Evolutionary conservation across 2,888 invertebrate species (phyloP).

Genomic region (Drosophila neotestacea): DNA sequence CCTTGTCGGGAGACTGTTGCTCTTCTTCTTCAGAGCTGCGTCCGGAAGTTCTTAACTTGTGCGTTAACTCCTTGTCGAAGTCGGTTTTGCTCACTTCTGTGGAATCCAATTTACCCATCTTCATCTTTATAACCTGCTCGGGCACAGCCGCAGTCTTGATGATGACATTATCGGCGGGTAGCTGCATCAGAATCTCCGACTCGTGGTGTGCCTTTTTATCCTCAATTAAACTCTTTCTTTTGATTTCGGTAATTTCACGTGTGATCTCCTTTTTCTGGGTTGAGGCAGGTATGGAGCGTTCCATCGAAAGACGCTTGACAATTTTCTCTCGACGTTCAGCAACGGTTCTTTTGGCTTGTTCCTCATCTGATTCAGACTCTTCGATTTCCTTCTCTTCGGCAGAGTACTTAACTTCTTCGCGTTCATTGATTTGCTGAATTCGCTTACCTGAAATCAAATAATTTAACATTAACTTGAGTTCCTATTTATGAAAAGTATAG

Average conservation of each 20-base stretch:
- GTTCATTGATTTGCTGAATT: constrained; percentile 85
- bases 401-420: constrained; percentile 91
- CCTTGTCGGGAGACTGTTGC: constrained; percentile 63
- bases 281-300: constrained; percentile 89
- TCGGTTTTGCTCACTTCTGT: constrained; percentile 84
- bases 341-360: constrained; percentile 89
- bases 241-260: constrained; percentile 90
- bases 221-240: constrained; percentile 87
- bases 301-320: constrained; percentile 90
- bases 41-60: constrained; percentile 84
- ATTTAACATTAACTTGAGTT: neutral
- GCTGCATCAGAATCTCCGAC: constrained; percentile 85
- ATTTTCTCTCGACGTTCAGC: constrained; percentile 92
- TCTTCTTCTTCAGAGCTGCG: constrained; percentile 80
- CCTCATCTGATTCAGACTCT: constrained; percentile 88
- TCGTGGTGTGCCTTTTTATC: constrained; percentile 85
- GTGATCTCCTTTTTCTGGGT: constrained; percentile 91
- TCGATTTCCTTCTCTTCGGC: constrained; percentile 92
- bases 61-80: constrained; percentile 84
- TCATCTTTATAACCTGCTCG: constrained; percentile 85
- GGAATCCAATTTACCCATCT: constrained; percentile 84
- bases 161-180: constrained; percentile 85
- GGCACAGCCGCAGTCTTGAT: constrained; percentile 84
- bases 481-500: neutral
- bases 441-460: constrained; percentile 78